A percentile compares a stretch with the other conserved stretches of the same genome.
phyloP scores from a whole-genome alignment of 2,888 invertebrate genomes.

The Trachelus troglodyta region DNA sequence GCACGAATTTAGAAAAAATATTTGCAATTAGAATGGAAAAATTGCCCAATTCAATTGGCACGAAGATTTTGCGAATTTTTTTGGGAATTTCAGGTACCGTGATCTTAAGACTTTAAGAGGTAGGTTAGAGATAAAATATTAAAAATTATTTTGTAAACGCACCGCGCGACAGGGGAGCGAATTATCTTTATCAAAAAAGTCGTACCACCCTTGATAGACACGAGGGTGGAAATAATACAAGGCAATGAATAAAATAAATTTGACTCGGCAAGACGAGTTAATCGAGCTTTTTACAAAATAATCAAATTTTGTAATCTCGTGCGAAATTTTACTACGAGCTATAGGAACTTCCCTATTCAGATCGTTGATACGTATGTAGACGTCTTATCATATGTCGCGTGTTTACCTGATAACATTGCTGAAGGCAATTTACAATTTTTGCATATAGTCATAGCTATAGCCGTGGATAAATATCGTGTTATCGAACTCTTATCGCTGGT shows the following conservation, averaged over 20 bases:
- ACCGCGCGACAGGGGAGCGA: background rate
- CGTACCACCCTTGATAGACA: background rate
- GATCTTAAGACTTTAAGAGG: no score
- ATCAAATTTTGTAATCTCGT: background rate
- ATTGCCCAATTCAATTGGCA: no score
- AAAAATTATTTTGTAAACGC: background rate
- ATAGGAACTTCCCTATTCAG: background rate
- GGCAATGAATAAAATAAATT: background rate
- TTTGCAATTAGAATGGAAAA: no score
- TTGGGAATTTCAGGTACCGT: no score
- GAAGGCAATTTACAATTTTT: background rate
- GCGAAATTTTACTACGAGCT: background rate
- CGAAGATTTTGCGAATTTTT: no score
- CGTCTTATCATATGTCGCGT: background rate
- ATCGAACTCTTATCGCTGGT: background rate
- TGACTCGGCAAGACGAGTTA: background rate
- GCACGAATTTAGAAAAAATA: no score
- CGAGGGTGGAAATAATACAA: background rate
- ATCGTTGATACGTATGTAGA: background rate
- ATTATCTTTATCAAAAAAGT: background rate
- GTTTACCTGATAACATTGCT: background rate
- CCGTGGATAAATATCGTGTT: background rate
- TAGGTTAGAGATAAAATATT: background rate
- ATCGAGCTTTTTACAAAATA: background rate
- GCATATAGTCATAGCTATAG: background rate